These are phyloP conservation scores for Myanophis thanlyinensis DNA, from an alignment of 2,113 vertebrate species.

Conservation along the genomic window DNA sequence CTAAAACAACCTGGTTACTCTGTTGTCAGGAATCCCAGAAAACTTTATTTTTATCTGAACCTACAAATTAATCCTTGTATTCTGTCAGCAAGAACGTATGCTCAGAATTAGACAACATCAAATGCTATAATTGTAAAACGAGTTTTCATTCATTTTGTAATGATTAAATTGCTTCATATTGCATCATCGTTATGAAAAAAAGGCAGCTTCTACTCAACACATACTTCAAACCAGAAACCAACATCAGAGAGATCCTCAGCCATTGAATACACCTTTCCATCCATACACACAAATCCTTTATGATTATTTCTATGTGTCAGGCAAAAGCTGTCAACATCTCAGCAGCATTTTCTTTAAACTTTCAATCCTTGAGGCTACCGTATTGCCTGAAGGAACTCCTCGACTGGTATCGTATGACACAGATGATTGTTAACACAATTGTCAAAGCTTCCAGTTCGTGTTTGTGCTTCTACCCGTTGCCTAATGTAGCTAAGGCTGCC, in stretches of 20 bases:
- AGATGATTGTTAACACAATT: neutral
- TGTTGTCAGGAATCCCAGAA: neutral
- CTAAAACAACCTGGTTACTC: neutral
- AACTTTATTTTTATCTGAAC: neutral
- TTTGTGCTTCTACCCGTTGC: neutral
- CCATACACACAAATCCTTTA: neutral
- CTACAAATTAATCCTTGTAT: neutral
- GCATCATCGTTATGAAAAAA: neutral
- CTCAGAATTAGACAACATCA: neutral
- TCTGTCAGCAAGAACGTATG: neutral
- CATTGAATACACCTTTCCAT: neutral
- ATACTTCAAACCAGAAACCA: neutral
- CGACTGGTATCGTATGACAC: neutral
- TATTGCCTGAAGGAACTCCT: neutral
- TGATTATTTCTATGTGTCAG: neutral
- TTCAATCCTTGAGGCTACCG: neutral
- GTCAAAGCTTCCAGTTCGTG: neutral
- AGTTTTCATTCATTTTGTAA: neutral
- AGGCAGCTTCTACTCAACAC: neutral
- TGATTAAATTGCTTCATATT: neutral
- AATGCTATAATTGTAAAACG: neutral
- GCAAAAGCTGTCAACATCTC: neutral
- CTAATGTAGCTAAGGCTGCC: neutral
- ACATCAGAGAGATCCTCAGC: neutral
- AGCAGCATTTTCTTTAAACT: neutral